phyloP scores from a whole-genome alignment of 2,113 vertebrate genomes.

The Mirza zaza region DNA sequence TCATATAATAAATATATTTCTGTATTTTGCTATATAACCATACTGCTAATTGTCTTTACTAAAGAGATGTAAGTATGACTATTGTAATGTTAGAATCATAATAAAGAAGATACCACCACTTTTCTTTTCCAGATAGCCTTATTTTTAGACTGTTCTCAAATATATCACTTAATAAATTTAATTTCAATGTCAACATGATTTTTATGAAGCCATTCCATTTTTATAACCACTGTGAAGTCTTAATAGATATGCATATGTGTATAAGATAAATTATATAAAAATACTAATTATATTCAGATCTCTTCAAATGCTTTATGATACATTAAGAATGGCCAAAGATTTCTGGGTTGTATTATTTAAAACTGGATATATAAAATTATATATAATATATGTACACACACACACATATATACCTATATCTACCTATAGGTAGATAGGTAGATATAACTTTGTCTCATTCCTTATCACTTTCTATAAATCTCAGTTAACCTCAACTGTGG shows the following conservation, averaged over 20 bases:
- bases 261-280: neutral
- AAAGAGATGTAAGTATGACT: neutral
- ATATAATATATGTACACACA: neutral
- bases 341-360: neutral
- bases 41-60: neutral
- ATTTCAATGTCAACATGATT: neutral
- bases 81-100: neutral
- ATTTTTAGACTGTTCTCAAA: neutral
- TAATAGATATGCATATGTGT: neutral
- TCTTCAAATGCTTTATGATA: neutral
- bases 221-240: neutral
- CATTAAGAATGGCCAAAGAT: neutral
- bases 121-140: neutral
- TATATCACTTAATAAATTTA: neutral
- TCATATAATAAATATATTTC: neutral
- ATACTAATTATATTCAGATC: neutral
- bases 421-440: neutral
- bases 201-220: neutral
- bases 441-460: neutral
- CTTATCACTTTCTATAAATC: neutral
- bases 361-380: neutral
- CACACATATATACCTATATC: neutral
- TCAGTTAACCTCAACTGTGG: neutral
- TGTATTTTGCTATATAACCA: neutral
- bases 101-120: accelerated